Evolutionary conservation across 2,113 vertebrate genomes (phyloP).

Genomic region (Nesogale talazaci): DNA sequence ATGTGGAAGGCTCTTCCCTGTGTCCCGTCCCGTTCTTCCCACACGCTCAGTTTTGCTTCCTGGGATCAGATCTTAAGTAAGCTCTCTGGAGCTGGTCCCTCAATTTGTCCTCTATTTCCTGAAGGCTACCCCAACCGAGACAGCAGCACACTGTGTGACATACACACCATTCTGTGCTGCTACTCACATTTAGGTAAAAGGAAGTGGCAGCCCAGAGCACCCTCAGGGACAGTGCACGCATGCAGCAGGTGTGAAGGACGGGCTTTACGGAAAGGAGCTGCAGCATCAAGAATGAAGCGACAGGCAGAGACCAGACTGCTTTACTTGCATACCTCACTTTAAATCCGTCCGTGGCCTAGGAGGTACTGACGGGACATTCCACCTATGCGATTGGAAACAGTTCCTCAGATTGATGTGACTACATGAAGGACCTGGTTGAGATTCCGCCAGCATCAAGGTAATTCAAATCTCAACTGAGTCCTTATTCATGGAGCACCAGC

Average conservation of each 20-base stretch:
- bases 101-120: background rate
- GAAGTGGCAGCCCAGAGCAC: background rate
- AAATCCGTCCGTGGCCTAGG: background rate
- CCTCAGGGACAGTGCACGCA: background rate
- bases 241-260: background rate
- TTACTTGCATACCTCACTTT: background rate
- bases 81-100: background rate
- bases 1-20: background rate
- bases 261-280: background rate
- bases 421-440: background rate
- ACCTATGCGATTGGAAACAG: background rate
- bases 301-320: background rate
- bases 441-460: slow-evolving; percentile 10
- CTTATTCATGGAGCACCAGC: background rate
- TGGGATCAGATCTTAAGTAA: background rate
- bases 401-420: background rate
- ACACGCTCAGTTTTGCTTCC: too few species aligned
- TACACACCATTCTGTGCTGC: background rate
- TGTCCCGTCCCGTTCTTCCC: background rate
- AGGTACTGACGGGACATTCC: background rate
- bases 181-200: background rate
- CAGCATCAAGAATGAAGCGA: background rate
- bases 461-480: background rate
- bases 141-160: background rate
- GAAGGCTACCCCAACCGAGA: background rate